Evolutionary conservation across 2,797 vertebrate genomes (phyloP), one percentile per base, ranked within the genome.

Genomic region (Columba guinea): DNA sequence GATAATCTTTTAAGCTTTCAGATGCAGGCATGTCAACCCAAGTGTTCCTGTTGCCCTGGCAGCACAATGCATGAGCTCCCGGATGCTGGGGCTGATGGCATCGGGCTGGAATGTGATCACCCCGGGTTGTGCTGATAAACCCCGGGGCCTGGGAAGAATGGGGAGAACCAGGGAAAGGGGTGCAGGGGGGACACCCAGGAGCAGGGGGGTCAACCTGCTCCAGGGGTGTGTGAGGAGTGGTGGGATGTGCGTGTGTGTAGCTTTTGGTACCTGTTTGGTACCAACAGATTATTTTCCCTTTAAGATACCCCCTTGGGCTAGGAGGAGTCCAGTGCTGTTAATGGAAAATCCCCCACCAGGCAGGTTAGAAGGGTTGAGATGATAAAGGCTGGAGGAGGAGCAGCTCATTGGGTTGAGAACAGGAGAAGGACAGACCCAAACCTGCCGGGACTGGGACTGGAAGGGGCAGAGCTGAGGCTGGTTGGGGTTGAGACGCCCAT

Each of bases 1-100:
- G 94, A 67, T 90, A 67, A 95, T 92, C 94, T 79, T 62, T 59
- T 49, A 44, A 90, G 94, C 94, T 94, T 81, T 95, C 41, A 11
- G 90, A 69, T 73, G 94, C 92, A 13, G 87, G 83, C 87, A 7
- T 92, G 93, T 84, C 86, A 76, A 49, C 60, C 89, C 85, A 24
- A 70, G 92, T 28, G 89, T 39, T 60, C 44, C 82, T 5, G 89
- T 96, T 90, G 94, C 91, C 94, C 65, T 87, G 94, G 93, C 2
- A 73, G 96, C 59, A 8, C 15, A 86, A 77, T 94, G 92, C 87
- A 15, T 37, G 71, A 24, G 85, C 79, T 91, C 84, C 69, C 20
- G 35, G 90, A 77, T 86, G 90, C 84, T 39, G 48, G 7, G 59
- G 35, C 91, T 88, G 93, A 94, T 69, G 56, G 34, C 94, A 93